These are phyloP conservation scores for Xylophagus ater DNA, from an alignment of 2,888 invertebrate genomes.

Conservation along the genomic window DNA sequence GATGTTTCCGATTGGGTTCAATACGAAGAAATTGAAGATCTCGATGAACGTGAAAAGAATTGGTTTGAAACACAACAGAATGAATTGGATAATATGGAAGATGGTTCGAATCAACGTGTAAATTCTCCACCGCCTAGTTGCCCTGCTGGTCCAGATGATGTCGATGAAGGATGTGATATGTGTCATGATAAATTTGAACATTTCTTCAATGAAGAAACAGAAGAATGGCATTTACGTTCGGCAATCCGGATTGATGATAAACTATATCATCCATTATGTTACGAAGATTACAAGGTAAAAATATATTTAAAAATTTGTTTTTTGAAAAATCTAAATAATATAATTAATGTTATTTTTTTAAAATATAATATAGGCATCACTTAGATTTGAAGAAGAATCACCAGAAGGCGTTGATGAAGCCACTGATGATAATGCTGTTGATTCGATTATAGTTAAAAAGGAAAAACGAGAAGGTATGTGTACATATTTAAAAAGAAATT, in stretches of 20 bases:
- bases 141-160: constrained; percentile 53
- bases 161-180: constrained; percentile 65
- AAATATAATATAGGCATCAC: constrained; percentile 29
- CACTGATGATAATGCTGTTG: constrained; percentile 34
- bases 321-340: not conserved
- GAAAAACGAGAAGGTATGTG: constrained; percentile 21
- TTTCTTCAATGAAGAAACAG: constrained; percentile 93
- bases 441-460: constrained; percentile 28
- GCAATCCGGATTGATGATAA: constrained; percentile 64
- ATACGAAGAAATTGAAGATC: constrained; percentile 86
- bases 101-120: constrained; percentile 43
- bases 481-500: constrained; percentile 16
- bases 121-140: constrained; percentile 58
- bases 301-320: not conserved
- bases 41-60: constrained; percentile 81
- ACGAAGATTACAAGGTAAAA: constrained; percentile 70
- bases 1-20: constrained; percentile 84
- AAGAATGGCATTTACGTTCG: constrained; percentile 91
- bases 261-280: constrained; percentile 82
- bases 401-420: constrained; percentile 14
- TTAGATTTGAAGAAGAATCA: constrained; percentile 26
- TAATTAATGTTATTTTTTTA: constrained; percentile 4
- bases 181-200: constrained; percentile 90
- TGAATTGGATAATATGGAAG: constrained; percentile 45
- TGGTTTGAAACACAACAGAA: constrained; percentile 64